These are phyloP conservation scores for Dolichoris vasculosae DNA, from an alignment of 1,140 invertebrate species.

Conservation along the genomic window DNA sequence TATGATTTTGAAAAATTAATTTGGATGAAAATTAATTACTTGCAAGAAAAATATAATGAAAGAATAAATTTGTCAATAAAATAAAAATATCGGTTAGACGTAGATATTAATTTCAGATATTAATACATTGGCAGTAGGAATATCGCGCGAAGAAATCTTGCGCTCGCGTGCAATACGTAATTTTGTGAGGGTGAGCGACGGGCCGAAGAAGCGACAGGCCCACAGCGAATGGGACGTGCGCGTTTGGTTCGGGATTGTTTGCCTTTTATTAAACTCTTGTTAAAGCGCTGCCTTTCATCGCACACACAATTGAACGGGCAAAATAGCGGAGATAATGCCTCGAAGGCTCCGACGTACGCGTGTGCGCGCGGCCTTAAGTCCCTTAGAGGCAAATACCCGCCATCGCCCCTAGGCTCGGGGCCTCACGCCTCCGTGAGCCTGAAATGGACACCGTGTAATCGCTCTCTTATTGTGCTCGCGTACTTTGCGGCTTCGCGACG, in stretches of 20 bases:
- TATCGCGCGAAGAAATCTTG: too few relatives aligned
- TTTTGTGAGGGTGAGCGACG: background rate
- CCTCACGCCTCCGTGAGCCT: slow-evolving; percentile 45
- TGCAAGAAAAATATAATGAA: too few relatives aligned
- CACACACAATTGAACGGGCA: slow-evolving; percentile 74
- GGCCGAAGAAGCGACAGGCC: background rate
- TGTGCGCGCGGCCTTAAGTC: slow-evolving; percentile 41
- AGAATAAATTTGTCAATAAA: too few relatives aligned
- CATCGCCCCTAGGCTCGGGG: background rate
- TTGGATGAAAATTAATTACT: too few relatives aligned
- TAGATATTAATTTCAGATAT: too few relatives aligned
- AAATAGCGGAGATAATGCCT: slow-evolving; percentile 72
- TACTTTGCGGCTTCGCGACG: slow-evolving; percentile 44
- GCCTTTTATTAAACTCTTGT: slow-evolving; percentile 76
- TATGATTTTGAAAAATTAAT: too few relatives aligned
- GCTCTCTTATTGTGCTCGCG: slow-evolving; percentile 52
- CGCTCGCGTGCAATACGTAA: too few relatives aligned
- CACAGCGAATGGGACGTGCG: background rate
- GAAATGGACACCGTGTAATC: slow-evolving; percentile 72
- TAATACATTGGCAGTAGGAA: too few relatives aligned
- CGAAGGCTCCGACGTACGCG: slow-evolving; percentile 46
- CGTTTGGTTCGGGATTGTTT: slow-evolving; percentile 60
- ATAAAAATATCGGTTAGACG: too few relatives aligned
- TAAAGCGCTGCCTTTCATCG: slow-evolving; percentile 64
- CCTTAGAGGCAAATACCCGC: background rate